These are phyloP conservation scores for Ageneiosus marmoratus DNA, from an alignment of 2,113 vertebrate species.

Conservation along the genomic window DNA sequence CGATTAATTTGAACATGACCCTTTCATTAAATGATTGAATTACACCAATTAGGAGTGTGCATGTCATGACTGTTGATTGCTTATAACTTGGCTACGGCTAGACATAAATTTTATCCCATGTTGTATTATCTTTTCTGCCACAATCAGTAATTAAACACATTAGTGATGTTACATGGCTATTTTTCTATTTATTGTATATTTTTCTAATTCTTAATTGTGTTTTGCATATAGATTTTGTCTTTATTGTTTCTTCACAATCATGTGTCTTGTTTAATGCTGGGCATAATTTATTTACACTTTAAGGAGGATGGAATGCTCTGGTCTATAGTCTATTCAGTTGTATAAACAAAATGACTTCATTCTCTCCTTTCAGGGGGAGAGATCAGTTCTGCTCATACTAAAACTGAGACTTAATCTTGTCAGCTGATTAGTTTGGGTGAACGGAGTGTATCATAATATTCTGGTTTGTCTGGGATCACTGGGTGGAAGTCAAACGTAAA, in stretches of 20 bases:
- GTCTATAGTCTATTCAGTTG: neutral
- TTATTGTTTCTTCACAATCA: neutral
- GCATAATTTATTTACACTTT: neutral
- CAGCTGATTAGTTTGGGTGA: neutral
- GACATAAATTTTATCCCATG: too few relatives aligned
- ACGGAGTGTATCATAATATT: neutral
- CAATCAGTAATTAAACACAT: too few relatives aligned
- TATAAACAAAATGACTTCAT: neutral
- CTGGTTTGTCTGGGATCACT: neutral
- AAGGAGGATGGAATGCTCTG: neutral
- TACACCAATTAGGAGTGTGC: too few relatives aligned
- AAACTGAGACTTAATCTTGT: neutral
- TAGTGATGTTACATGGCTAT: too few relatives aligned
- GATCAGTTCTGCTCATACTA: neutral
- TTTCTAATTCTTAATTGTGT: too few relatives aligned
- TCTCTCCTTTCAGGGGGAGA: neutral
- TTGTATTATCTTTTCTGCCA: too few relatives aligned
- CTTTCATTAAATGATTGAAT: too few relatives aligned
- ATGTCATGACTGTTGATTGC: too few relatives aligned
- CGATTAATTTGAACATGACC: too few relatives aligned
- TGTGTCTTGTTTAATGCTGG: neutral
- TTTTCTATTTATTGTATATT: too few relatives aligned
- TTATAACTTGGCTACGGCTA: too few relatives aligned
- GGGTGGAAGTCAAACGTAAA: neutral
- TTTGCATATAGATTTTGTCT: too few relatives aligned